Conservation (phyloP, 2,888 invertebrate genomes). For the Pogonocherus hispidulus region DNA sequence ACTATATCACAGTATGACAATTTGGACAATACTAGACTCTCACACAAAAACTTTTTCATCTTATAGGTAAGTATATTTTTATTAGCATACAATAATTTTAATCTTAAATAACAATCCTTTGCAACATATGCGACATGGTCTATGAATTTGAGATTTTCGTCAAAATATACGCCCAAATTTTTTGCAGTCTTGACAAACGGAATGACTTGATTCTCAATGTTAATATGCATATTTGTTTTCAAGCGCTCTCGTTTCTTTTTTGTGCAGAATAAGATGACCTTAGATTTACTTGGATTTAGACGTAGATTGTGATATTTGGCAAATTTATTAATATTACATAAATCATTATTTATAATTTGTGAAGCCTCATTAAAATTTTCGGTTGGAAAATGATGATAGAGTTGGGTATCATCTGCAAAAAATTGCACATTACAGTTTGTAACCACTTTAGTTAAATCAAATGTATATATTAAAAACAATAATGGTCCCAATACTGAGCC, state of each 20-base stretch:
- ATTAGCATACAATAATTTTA: constrained; percentile 6
- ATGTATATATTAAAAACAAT: constrained; percentile 18
- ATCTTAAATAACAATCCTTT: neutral
- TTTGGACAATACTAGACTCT: neutral
- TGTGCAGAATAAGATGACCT: neutral
- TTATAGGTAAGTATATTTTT: constrained; percentile 4
- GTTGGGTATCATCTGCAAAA: constrained; percentile 18
- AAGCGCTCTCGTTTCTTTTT: neutral
- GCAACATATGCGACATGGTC: neutral
- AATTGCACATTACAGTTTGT: constrained; percentile 4
- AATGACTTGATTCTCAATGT: constrained; percentile 1
- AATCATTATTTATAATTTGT: neutral
- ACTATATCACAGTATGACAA: constrained; percentile 6
- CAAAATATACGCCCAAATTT: constrained; percentile 12
- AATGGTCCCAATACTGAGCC: constrained; percentile 7
- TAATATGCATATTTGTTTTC: neutral
- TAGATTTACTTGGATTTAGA: constrained; percentile 11
- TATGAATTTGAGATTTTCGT: constrained; percentile 1
- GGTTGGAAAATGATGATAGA: constrained; percentile 6
- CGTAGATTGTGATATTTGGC: constrained; percentile 4
- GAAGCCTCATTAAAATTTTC: neutral
- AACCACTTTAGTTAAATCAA: neutral
- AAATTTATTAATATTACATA: neutral
- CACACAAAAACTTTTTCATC: neutral
- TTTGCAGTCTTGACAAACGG: constrained; percentile 1